Conservation (phyloP, 2,888 invertebrate genomes). For the Ephialtes manifestator region DNA sequence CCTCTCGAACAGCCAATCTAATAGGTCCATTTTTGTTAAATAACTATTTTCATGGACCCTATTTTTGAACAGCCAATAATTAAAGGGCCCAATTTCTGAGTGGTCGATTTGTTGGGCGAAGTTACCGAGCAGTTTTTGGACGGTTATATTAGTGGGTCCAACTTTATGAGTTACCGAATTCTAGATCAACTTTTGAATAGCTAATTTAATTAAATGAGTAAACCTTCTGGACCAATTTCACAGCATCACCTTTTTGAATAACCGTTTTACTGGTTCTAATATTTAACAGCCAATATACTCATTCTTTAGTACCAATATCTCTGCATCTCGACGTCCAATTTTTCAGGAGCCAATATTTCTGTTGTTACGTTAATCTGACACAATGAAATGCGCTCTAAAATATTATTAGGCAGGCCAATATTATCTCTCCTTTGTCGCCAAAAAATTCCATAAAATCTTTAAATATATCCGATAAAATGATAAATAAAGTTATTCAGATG, state of each 20-base stretch:
- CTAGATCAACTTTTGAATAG: neutral
- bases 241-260: too few relatives aligned
- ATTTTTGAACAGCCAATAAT: neutral
- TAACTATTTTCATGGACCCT: neutral
- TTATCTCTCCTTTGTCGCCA: neutral
- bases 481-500: slow-evolving; percentile 85
- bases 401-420: neutral
- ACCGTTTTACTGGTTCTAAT: neutral
- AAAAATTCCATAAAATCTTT: neutral
- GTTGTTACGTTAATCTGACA: neutral
- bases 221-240: too few relatives aligned
- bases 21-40: neutral
- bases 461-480: neutral
- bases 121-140: too few relatives aligned
- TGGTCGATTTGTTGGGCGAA: too few relatives aligned
- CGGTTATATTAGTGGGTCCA: neutral
- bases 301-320: neutral
- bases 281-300: neutral
- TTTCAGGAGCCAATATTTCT: neutral
- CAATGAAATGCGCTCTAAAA: neutral
- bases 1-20: neutral
- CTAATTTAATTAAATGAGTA: neutral
- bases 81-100: too few relatives aligned
- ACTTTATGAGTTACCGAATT: neutral
- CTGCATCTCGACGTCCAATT: neutral